Base-by-base conservation (phyloP, 2,888 invertebrate species). In the Tenthredo amoena region DNA sequence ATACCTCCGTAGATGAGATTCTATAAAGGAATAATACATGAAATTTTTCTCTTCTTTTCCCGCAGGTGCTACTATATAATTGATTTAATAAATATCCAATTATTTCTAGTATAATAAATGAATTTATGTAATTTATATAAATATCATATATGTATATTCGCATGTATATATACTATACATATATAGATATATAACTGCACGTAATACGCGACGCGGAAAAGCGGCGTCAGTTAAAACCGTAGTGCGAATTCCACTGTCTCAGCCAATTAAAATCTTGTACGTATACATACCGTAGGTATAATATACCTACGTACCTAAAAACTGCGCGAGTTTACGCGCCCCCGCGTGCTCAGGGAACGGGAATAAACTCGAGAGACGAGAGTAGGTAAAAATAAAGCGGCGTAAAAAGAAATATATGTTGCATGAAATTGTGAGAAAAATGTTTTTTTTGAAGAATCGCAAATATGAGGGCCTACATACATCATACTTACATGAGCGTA, bases 201-300 rank as follows among this genome's bases (percentile, higher is more conserved):
- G 55, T 77, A 47, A 47, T 47, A 55, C 50, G 40, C 77, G 55
- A 55, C 18, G 50, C 18, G n/a, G 37, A 77, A 55, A 77, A 77
- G 77, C 77, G 31, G 34, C 77, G 50, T 55, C 77, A 55, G 77
- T 77, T 77, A n/a, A 55, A 77, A 77, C 34, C 34, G 34, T 21
- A 40, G n/a, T 81, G 81, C 47, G 40, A 81, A 58, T 81, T 81
- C 50, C 81, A 62, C 81, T 81, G 81, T 81, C 62, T 37, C 72
- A 62, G 58, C 81, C 81, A 81, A 81, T 81, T 81, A 81, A 40
- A 81, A 81, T 62, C 81, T n/a, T 10, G 12, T 74, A 74, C 40
- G 68, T 26, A 43, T 74, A 71, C 71, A 18, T 34, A 34, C 37
- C 34, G 26, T 43, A 40, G 10, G n/a, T 74, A 74, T 43, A 43